Base-by-base conservation (phyloP, 2,888 invertebrate species). In the Nycteola revayana region DNA sequence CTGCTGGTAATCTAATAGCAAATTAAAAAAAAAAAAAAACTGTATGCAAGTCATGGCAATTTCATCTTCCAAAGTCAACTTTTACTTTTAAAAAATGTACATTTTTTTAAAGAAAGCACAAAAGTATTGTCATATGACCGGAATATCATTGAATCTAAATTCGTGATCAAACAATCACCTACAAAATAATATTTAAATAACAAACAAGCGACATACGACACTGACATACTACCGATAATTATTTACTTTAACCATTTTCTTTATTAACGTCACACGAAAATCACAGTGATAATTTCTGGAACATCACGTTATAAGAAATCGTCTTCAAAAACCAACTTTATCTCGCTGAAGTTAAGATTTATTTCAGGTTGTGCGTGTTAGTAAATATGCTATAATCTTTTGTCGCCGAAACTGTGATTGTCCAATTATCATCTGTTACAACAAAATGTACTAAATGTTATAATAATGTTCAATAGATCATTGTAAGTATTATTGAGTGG, bases 191-290 rank as follows among this genome's bases (percentile, higher is more conserved):
- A 37, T 46, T 32, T 34, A 33, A 53, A 32, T 41, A 28, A 28
- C 47, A 66, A 61, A 66, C 57, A 64, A 52, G 60, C 47, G 76
- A 78, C 78, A 77, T 51, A 66, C 68, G 76, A 74, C 77, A 75
- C 33, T 66, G 54, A 42, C 59, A 50, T 45, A 48, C 44, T 27
- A 53, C 52, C 40, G 56, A 53, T 60, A 60, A 52, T 56, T 42
- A 36, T 47, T 49, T 25, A 38, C 40, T 41, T 48, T 49, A 55
- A 50, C 49, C 63, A 54, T 57, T 60, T 54, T 60, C 55, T 10
- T 25, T 36, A 60, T 78, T 75, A 69, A 1, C 63, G 45, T 42
- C 25, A 34, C 71, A 75, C 73, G 69, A 75, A 73, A 66, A 60
- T 46, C 40, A 36, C 6, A 31, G 28, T 40, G 62, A 51, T 65